phyloP scores from a whole-genome alignment of 2,888 invertebrate genomes.

The Amblyteles armatorius region DNA sequence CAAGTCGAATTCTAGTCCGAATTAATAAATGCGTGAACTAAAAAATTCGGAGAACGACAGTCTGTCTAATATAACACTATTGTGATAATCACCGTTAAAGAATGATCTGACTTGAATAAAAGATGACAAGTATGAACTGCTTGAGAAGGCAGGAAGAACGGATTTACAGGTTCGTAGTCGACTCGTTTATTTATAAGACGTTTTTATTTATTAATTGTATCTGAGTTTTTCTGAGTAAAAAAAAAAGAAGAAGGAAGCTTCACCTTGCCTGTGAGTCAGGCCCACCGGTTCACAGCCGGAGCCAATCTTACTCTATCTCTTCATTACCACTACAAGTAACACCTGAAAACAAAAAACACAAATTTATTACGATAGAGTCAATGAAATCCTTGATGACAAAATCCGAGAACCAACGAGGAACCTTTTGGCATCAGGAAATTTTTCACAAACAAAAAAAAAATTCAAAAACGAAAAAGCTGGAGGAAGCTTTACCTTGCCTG shows the following conservation, averaged over 20 bases:
- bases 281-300: conserved; percentile 1
- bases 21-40: conserved; percentile 23
- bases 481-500: conserved; percentile 26
- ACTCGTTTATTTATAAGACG: conserved; percentile 17
- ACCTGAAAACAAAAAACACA: conserved; percentile 77
- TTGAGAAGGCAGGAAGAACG: background rate
- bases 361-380: too few species aligned
- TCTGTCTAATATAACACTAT: conserved; percentile 44
- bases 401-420: too few species aligned
- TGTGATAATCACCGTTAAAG: conserved; percentile 48
- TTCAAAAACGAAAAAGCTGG: background rate
- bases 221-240: background rate
- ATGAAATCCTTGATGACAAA: too few species aligned
- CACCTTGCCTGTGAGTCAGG: conserved; percentile 7
- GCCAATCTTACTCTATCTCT: conserved; percentile 64
- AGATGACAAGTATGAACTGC: background rate
- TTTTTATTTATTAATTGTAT: conserved; percentile 8
- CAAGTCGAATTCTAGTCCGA: conserved; percentile 43
- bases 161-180: background rate
- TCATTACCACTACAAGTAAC: conserved; percentile 82
- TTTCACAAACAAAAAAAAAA: conserved; percentile 6
- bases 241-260: conserved; percentile 27
- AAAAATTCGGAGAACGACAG: conserved; percentile 31
- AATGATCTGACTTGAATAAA: conserved; percentile 37
- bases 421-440: too few species aligned